Evolutionary conservation across 2,113 vertebrate species (phyloP).

Genomic region (Noctilio leporinus): DNA sequence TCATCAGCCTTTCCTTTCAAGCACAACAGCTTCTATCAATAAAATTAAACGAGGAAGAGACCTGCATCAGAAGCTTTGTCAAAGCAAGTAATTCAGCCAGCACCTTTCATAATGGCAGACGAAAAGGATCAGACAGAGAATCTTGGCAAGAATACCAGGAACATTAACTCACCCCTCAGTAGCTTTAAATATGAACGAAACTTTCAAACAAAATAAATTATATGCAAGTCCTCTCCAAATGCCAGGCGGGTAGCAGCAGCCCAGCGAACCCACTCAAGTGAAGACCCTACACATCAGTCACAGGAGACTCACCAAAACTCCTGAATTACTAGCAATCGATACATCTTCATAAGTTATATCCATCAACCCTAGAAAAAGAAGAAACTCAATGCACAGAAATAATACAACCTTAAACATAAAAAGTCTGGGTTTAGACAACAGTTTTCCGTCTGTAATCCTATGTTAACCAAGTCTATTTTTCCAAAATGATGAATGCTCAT

Average conservation of each 20-base stretch:
- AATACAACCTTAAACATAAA: not conserved
- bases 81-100: constrained; percentile 4
- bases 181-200: constrained; percentile 36
- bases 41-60: constrained; percentile 41
- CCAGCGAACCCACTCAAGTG: not conserved
- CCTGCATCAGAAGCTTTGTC: not conserved
- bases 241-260: not conserved
- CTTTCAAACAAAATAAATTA: not conserved
- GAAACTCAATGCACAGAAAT: not conserved
- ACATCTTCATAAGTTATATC: constrained; percentile 27
- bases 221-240: not conserved
- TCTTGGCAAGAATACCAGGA: not conserved
- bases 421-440: not conserved
- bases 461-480: not conserved
- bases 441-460: not conserved
- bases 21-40: constrained; percentile 1
- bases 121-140: not conserved
- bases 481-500: not conserved
- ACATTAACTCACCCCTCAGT: constrained; percentile 2
- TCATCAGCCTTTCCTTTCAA: not conserved
- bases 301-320: not conserved
- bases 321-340: constrained; percentile 23
- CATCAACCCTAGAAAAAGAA: constrained; percentile 24
- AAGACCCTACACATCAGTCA: not conserved
- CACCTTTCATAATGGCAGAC: not conserved